Evolutionary conservation across 64 coral and sea anemone genomes (phyloP), one percentile per base, ranked within the genome.

Genomic region (Pachyseris speciosa): DNA sequence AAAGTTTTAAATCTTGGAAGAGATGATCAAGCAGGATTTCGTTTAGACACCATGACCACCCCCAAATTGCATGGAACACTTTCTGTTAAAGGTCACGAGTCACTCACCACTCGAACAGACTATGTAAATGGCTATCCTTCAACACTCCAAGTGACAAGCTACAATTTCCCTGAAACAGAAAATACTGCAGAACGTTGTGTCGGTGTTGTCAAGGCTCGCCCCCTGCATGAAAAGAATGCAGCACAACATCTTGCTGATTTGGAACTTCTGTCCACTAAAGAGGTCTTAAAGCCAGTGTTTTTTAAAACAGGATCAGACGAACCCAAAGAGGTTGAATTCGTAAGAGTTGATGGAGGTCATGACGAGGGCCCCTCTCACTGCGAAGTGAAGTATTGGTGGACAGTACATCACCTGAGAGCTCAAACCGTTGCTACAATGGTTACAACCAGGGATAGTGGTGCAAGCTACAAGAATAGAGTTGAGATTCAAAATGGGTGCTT

Each of bases 301-400:
- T 36, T 81, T 5, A 83, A 91, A 27, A 61, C 88, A 17, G 11
- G 72, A 33, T 88, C 74, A 27, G 29, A 85, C 55, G 55, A 83
- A 68, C 69, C 65, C 36, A 94, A 94, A 71, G 76, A 88, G 79
- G 87, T 83, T 38, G 92, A 94, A 65, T 94, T 84, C 74, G 43
- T 88, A 27, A 63, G 92, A 57, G 92, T 94, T n/a, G 92, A 94
- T 75, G 85, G 85, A 32, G 86, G 75, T 37, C 59, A 65, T 83
- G 85, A 94, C 51, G 75, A 88, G 30, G 92, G 85, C 25, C 84
- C 92, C 20, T 80, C 76, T 37, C 85, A 94, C 69, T 37, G 64
- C 48, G 75, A 94, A 59, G 92, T 94, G 9, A 74, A 94, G 64
- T 94, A 81, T 73, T 94, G 91, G 84, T 94, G 91, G 92, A 94